Conservation (phyloP, 2,113 vertebrate genomes). For the Lipophrys pholis region DNA sequence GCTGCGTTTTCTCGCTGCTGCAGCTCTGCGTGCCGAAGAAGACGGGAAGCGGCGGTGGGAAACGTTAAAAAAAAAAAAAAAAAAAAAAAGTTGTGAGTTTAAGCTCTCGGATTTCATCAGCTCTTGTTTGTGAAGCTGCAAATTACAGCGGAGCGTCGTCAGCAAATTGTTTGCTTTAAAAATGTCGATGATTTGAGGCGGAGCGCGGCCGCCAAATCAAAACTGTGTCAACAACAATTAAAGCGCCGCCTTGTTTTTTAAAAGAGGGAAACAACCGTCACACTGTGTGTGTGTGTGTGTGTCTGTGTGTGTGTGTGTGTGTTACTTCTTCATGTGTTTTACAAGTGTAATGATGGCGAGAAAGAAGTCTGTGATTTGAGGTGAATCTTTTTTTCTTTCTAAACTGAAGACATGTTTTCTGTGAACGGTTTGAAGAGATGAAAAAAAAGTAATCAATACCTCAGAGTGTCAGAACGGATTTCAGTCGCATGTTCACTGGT, state of each 20-base stretch:
- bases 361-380: constrained; percentile 35
- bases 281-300: too few species aligned
- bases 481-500: too few species aligned
- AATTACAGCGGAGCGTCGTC: constrained; percentile 68
- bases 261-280: constrained; percentile 45
- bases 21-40: constrained; percentile 27
- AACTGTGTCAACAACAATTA: constrained; percentile 68
- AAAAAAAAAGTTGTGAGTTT: constrained; percentile 44
- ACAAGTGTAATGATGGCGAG: background rate
- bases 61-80: constrained; percentile 32
- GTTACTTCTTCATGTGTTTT: background rate
- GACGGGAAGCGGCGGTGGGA: constrained; percentile 3
- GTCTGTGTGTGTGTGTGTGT: too few species aligned
- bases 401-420: constrained; percentile 55
- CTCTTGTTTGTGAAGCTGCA: constrained; percentile 60
- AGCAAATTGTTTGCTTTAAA: constrained; percentile 65
- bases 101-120: constrained; percentile 62
- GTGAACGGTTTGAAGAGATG: constrained; percentile 47
- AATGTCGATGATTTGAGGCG: constrained; percentile 57
- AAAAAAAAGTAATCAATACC: constrained; percentile 70
- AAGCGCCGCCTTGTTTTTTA: constrained; percentile 32
- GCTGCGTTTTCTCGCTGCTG: constrained; percentile 28
- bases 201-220: constrained; percentile 47
- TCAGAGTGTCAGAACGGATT: too few species aligned
- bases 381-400: constrained; percentile 59